phyloP scores from a whole-genome alignment of 2,888 invertebrate species.

The Magallana nippona region DNA sequence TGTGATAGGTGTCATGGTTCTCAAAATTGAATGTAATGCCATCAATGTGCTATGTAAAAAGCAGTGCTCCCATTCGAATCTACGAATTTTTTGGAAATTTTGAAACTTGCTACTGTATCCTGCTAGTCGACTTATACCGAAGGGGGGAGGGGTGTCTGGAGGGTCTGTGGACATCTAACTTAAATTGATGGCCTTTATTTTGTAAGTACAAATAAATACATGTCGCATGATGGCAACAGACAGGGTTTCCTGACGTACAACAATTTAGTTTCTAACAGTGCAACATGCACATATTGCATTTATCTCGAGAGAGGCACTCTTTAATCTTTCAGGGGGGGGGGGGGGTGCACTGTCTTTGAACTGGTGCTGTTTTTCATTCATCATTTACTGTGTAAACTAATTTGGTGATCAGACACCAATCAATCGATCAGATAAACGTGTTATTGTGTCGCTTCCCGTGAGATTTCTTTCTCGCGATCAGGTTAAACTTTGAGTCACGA shows the following conservation, averaged over 20 bases:
- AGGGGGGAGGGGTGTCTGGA: too few relatives aligned
- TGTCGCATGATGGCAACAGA: too few relatives aligned
- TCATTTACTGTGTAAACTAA: conserved; percentile 12
- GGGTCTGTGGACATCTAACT: too few relatives aligned
- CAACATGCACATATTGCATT: background rate
- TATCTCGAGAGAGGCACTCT: background rate
- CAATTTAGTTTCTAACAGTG: background rate
- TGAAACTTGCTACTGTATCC: too few relatives aligned
- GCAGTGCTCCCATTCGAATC: too few relatives aligned
- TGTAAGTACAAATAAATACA: too few relatives aligned
- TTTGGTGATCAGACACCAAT: background rate
- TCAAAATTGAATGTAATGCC: too few relatives aligned
- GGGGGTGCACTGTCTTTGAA: conserved; percentile 15
- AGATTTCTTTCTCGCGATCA: background rate
- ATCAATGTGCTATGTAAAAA: too few relatives aligned
- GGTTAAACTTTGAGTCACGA: background rate
- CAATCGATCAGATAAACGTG: conserved; percentile 27
- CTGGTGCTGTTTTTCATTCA: conserved; percentile 23
- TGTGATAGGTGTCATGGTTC: too few relatives aligned
- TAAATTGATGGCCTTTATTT: too few relatives aligned
- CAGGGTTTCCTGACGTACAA: background rate
- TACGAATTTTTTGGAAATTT: too few relatives aligned
- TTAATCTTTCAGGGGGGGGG: background rate
- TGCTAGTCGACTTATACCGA: too few relatives aligned
- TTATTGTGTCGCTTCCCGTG: conserved; percentile 12